Base-by-base conservation (phyloP, 35 echinoderm and acorn worm species). In the Chiridota heheva region DNA sequence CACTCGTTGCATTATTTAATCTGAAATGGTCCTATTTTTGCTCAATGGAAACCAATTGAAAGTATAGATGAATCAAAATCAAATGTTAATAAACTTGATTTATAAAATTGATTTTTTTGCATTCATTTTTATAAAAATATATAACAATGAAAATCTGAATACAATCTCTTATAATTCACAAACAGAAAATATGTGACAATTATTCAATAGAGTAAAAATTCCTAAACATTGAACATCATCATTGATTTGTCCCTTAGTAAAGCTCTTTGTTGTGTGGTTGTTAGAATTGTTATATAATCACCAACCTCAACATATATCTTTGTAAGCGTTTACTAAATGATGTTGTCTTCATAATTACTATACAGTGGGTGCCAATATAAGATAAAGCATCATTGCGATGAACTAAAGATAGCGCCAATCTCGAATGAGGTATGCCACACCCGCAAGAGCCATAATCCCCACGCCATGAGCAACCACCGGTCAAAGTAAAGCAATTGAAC, bases 321-420 rank as follows among this genome's bases (percentile, higher is more conserved):
- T 53, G 48, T 13, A 53, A 13, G 10, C 22, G 22, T 22, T 13
- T 53, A 53, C 22, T 13, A 53, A 53, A 1, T 13, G 63, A 3
- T 13, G 24, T 36, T 2, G 16, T 34, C 26, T 36, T 67, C 3
- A 16, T 2, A 3, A 67, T 22, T 30, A 34, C 2, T 57, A 78
- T 5, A 78, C 53, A 15, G 47, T 28, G 29, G 7, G 5, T 38
- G 62, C 35, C 31, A 78, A 25, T 17, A 78, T 2, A 7, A 78
- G 15, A 10, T 15, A 32, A 26, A 58, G 75, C n/a, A 31, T 10
- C 31, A 78, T 62, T 1, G 62, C 4, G 18, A 78, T 39, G 13
- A 43, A 49, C 47, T 78, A 58, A n/a, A 78, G 47, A 78, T 78
- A 62, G 7, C 75, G 49, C 75, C 75, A 78, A 58, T 78, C 75